These are phyloP conservation scores for Rhynchonycteris naso DNA, from an alignment of 2,797 vertebrate species.

Conservation along the genomic window DNA sequence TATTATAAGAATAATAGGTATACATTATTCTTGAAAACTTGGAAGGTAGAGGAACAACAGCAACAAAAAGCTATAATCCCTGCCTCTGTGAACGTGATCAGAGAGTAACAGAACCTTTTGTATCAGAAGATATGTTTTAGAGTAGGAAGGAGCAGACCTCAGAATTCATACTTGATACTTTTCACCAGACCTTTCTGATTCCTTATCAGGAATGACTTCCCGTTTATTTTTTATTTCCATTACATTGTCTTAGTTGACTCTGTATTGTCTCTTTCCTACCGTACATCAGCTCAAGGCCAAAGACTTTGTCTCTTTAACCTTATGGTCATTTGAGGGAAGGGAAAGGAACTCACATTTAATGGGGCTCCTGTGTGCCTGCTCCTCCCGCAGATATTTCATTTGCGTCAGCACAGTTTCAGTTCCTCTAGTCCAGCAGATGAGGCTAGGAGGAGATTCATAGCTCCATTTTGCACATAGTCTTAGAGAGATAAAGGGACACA, in stretches of 20 bases:
- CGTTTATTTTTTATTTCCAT: background rate
- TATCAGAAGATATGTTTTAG: background rate
- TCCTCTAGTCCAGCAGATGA: background rate
- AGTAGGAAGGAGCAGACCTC: background rate
- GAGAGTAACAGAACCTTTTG: conserved; percentile 1
- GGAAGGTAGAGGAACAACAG: background rate
- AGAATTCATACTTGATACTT: background rate
- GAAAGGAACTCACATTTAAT: background rate
- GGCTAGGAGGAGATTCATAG: background rate
- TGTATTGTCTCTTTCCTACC: background rate
- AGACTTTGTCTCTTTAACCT: background rate
- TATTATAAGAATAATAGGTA: background rate
- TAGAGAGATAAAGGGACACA: background rate
- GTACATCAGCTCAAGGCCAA: background rate
- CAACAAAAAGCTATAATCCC: background rate
- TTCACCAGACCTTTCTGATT: background rate
- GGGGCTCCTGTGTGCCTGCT: background rate
- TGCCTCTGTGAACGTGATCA: background rate
- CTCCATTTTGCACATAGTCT: background rate
- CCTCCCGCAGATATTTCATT: background rate
- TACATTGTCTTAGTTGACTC: background rate
- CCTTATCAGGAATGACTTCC: background rate
- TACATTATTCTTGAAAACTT: background rate
- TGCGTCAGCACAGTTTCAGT: background rate
- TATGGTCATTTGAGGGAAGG: background rate